Conservation (phyloP, 2,797 vertebrate species). For the Danio albolineatus region DNA sequence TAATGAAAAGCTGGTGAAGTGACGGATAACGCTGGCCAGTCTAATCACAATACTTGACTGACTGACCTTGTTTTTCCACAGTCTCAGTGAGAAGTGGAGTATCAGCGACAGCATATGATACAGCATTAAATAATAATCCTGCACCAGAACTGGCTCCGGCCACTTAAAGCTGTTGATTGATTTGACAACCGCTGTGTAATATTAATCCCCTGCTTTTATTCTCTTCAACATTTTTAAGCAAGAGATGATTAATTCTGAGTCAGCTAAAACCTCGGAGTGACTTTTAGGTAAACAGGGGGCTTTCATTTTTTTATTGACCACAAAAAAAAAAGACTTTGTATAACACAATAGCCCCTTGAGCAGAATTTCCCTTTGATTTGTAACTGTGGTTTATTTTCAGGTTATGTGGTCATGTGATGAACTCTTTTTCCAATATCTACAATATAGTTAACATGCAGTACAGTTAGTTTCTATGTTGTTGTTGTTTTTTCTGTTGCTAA, state of each 20-base stretch:
- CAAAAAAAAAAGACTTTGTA: not conserved
- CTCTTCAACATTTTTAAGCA: constrained; percentile 2
- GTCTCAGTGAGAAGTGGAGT: constrained; percentile 52
- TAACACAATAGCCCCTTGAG: not conserved
- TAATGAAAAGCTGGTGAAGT: constrained; percentile 78
- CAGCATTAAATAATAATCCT: constrained; percentile 22
- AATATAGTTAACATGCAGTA: not conserved
- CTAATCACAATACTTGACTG: constrained; percentile 55
- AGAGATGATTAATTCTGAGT: not conserved
- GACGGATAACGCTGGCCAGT: constrained; percentile 45
- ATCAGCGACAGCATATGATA: constrained; percentile 47
- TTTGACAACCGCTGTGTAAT: not conserved
- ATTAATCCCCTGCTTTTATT: constrained; percentile 8
- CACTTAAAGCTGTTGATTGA: constrained; percentile 16
- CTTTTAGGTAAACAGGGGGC: not conserved
- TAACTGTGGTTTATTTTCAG: not conserved
- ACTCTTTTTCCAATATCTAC: not conserved
- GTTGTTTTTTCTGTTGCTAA: not conserved
- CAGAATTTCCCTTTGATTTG: not conserved
- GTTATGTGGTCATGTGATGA: not conserved
- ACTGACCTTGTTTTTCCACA: constrained; percentile 50
- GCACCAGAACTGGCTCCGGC: not conserved
- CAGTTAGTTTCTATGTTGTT: not conserved
- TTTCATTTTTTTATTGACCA: not conserved
- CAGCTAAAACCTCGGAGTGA: not conserved